Conservation (phyloP, 2,888 invertebrate genomes). For the Eupithecia dodoneata region DNA sequence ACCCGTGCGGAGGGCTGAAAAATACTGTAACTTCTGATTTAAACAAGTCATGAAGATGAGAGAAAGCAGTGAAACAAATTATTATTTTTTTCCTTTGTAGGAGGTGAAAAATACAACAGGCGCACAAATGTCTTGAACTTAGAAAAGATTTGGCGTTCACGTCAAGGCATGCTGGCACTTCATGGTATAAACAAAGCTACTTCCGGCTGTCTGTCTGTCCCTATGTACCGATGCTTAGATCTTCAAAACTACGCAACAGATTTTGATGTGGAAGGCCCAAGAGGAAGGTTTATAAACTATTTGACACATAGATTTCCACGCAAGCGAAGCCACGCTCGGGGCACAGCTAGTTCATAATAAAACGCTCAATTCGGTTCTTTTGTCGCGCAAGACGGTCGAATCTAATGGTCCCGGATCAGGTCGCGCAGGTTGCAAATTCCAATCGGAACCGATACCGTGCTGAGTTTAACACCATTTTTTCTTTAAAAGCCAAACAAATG, state of each 20-base stretch:
- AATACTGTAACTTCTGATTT: conserved; percentile 51
- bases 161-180: neutral
- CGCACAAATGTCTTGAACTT: conserved; percentile 73
- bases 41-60: conserved; percentile 60
- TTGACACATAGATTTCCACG: no score
- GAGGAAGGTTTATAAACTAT: no score
- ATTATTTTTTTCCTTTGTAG: conserved; percentile 64
- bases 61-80: conserved; percentile 58
- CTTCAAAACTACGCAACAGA: no score
- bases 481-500: conserved; percentile 84
- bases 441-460: conserved; percentile 78
- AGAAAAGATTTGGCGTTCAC: conserved; percentile 56
- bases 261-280: no score
- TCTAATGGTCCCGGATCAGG: neutral
- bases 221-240: no score
- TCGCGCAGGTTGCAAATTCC: conserved; percentile 49
- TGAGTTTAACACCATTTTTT: conserved; percentile 82
- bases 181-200: no score
- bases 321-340: no score
- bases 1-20: conserved; percentile 48
- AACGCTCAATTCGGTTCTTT: neutral
- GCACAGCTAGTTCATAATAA: neutral
- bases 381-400: neutral
- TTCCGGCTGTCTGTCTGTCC: no score
- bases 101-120: conserved; percentile 68